Percentiles rank a stretch among this genome's conserved stretches.
These are phyloP conservation scores for Bovichtus variegatus DNA, from an alignment of 2,797 vertebrate species.

Conservation along the genomic window DNA sequence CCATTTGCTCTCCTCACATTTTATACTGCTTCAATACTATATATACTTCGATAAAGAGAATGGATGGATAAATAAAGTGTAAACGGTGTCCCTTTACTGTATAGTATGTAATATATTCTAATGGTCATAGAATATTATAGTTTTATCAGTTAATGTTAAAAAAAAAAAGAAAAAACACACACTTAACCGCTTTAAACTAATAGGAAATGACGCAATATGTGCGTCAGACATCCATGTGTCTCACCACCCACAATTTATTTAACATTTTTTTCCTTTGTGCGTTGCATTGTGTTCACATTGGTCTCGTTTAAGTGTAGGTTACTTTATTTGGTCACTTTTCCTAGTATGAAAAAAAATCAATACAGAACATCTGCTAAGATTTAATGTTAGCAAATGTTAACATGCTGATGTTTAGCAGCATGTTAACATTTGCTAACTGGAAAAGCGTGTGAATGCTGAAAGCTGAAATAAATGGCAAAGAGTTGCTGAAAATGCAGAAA, in stretches of 20 bases:
- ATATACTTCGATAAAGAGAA: neutral
- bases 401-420: neutral
- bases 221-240: neutral
- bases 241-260: neutral
- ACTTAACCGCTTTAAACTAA: neutral
- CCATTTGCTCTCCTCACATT: neutral
- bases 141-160: neutral
- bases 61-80: neutral
- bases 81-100: neutral
- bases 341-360: neutral
- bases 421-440: no score
- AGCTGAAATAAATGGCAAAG: no score
- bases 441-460: no score
- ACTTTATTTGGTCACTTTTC: neutral
- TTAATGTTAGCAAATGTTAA: no score
- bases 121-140: neutral
- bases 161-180: no score
- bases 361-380: neutral
- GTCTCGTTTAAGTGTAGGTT: neutral
- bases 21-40: neutral
- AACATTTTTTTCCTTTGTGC: neutral
- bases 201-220: constrained; percentile 2
- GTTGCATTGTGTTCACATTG: neutral
- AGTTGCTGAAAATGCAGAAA: no score
- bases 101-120: neutral